phyloP scores from a whole-genome alignment of 2,888 invertebrate genomes.

The Cryptus armator region DNA sequence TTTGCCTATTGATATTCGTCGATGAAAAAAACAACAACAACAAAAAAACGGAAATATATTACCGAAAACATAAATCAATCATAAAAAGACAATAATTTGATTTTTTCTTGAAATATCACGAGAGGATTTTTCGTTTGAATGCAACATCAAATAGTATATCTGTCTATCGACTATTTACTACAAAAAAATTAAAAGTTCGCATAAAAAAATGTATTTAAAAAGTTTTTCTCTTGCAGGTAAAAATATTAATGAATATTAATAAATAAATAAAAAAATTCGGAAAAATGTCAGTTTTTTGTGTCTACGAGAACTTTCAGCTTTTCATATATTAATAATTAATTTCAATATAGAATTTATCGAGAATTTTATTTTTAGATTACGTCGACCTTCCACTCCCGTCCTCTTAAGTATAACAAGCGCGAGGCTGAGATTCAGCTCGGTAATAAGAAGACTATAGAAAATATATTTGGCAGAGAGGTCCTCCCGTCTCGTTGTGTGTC shows the following conservation, averaged over 20 bases:
- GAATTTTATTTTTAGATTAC: not conserved
- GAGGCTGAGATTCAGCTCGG: slow-evolving; percentile 28
- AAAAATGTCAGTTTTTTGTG: not conserved
- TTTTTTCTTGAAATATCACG: not conserved
- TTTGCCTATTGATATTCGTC: not conserved
- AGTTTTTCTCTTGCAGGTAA: too few relatives aligned
- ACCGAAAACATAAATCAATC: not conserved
- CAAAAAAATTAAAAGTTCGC: too few relatives aligned
- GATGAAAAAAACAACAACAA: not conserved
- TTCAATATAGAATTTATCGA: not conserved
- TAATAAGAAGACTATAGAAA: slow-evolving; percentile 34
- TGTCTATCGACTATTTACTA: too few relatives aligned
- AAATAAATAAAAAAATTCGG: not conserved
- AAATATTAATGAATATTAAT: not conserved
- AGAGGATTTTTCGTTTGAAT: too few relatives aligned
- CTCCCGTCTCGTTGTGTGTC: slow-evolving; percentile 41
- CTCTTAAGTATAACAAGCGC: slow-evolving; percentile 19
- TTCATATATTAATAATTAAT: slow-evolving; percentile 15
- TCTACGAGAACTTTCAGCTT: not conserved
- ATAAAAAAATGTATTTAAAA: too few relatives aligned
- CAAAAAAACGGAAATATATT: not conserved
- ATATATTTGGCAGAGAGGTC: slow-evolving; percentile 47
- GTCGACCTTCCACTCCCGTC: slow-evolving; percentile 1
- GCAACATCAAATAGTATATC: too few relatives aligned
- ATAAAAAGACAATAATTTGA: not conserved